Percentiles rank a stretch among this genome's conserved stretches.
Conservation (phyloP, 2,113 vertebrate species). For the Sturnus vulgaris region DNA sequence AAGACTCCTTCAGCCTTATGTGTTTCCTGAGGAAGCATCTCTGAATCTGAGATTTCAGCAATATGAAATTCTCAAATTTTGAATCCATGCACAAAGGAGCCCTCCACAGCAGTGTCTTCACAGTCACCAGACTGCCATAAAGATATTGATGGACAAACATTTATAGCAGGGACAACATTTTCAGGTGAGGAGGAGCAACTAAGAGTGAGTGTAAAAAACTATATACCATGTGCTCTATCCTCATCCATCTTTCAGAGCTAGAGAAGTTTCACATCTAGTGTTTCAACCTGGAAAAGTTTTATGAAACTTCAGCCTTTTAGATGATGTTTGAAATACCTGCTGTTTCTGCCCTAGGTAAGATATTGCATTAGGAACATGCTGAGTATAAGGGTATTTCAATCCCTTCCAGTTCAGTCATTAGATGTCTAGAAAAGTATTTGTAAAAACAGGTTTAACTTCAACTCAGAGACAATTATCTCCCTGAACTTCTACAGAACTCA, state of each 20-base stretch:
- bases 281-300: background rate
- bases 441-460: background rate
- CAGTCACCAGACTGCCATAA: background rate
- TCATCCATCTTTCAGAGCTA: background rate
- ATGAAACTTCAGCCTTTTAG: background rate
- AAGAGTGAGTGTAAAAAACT: background rate
- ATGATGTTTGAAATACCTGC: background rate
- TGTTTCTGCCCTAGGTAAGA: background rate
- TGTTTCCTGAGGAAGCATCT: background rate
- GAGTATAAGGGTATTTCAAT: background rate
- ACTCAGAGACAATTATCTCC: background rate
- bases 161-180: fast-evolving
- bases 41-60: background rate
- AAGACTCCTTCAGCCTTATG: background rate
- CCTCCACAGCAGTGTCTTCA: background rate
- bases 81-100: background rate
- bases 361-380: background rate
- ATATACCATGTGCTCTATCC: background rate
- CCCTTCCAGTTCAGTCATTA: background rate
- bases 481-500: background rate
- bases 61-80: background rate
- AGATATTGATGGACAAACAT: background rate
- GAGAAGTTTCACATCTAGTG: background rate
- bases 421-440: background rate
- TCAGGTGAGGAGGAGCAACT: background rate